Percentiles rank a stretch among this genome's conserved stretches.
phyloP scores from a whole-genome alignment of 1,140 invertebrate genomes.

The Tenebrio molitor region DNA sequence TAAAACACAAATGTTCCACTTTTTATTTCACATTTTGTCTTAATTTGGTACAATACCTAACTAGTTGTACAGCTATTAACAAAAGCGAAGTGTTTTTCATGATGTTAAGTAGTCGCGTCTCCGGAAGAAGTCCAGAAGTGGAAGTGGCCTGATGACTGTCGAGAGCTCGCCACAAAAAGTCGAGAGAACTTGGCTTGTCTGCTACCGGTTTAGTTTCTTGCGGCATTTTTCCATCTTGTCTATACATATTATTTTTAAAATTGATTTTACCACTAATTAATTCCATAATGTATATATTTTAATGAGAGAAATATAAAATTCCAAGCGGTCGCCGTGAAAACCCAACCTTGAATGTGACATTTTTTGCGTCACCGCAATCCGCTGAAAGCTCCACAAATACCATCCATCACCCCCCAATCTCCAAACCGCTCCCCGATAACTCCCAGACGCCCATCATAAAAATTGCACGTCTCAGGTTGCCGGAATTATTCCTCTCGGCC shows the following conservation, averaged over 20 bases:
- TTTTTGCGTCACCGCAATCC: neutral
- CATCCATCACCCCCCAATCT: neutral
- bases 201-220: neutral
- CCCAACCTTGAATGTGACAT: neutral
- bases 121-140: constrained; percentile 10
- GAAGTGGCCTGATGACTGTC: neutral
- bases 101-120: too few relatives aligned
- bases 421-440: neutral
- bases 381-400: neutral
- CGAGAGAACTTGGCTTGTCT: constrained; percentile 1
- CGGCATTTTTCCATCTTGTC: neutral
- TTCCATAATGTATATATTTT: neutral
- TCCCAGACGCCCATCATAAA: neutral
- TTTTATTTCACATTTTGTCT: too few relatives aligned
- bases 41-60: too few relatives aligned
- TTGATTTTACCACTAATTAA: neutral
- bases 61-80: too few relatives aligned
- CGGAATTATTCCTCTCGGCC: too few relatives aligned
- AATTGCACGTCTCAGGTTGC: too few relatives aligned
- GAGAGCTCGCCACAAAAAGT: constrained; percentile 6
- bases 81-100: too few relatives aligned
- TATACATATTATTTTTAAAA: neutral
- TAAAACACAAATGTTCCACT: too few relatives aligned
- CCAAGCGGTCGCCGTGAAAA: neutral
- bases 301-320: neutral